Evolutionary conservation across 2,797 vertebrate species (phyloP), one percentile per base, ranked within the genome.

Genomic region (Spondyliosoma cantharus): DNA sequence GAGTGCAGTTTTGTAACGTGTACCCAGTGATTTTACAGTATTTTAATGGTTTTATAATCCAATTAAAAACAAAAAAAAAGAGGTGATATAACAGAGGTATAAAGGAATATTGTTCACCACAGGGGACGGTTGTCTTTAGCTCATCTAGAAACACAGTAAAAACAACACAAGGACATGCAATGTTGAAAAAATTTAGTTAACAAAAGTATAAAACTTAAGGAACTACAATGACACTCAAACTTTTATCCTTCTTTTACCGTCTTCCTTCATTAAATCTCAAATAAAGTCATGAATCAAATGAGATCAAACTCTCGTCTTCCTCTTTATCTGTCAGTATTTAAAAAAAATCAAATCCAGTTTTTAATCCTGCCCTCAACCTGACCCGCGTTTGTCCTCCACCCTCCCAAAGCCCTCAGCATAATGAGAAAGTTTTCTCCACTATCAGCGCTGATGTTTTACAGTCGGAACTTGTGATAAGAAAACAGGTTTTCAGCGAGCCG

Each of bases 271-370:
- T 83, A 67, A 7, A 32, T 52, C 57, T 58, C 25, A 24, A 15
- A 61, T 72, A 4, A 74, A 50, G 22, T 42, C 42, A 3, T 65
- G 54, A 32, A 72, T 80, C 54, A 37, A 54, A 53, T 69, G 48
- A 79, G 29, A 73, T 78, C 50, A 56, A 64, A 58, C 59, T 68
- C 9, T 45, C 27, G 71, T 66, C 17, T 49, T 62, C 16, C n/a
- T 2, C 43, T 3, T 54, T 49, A 69, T 70, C 53, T 15, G 1
- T 75, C 58, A 58, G 70, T 11, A 2, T 78, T 78, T 81, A 11
- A 45, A 48, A 78, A 80, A 78, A 80, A 71, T 61, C 59, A 22
- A 29, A 69, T 76, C 78, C 68, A 63, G 52, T 67, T 78, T 86
- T 61, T 74, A 80, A 71, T 54, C 42, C 54, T 56, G 73, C 12